phyloP scores from a whole-genome alignment of 2,797 vertebrate genomes.

The Hoplostethus mediterraneus region DNA sequence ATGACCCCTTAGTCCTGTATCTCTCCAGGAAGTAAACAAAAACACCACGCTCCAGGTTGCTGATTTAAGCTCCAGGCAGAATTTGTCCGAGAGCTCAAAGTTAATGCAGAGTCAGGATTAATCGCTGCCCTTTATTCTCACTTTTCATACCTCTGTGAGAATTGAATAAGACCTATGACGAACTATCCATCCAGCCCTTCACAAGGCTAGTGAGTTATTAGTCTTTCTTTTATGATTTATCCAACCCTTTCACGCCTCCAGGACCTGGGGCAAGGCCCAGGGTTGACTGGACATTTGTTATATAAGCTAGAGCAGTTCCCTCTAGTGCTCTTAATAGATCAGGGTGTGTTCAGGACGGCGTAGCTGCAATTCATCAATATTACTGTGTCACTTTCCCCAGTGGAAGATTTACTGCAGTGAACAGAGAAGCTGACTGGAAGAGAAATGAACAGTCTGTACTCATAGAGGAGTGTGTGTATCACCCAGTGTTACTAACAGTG shows the following conservation, averaged over 20 bases:
- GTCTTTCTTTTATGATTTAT: conserved; percentile 67
- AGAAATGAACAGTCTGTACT: conserved; percentile 70
- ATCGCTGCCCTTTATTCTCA: conserved; percentile 49
- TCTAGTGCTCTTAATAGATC: conserved; percentile 52
- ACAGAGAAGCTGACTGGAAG: conserved; percentile 65
- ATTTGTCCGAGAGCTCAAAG: conserved; percentile 38
- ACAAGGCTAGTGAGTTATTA: conserved; percentile 64
- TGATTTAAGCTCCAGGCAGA: conserved; percentile 49
- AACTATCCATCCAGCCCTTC: conserved; percentile 51
- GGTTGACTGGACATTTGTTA: conserved; percentile 70
- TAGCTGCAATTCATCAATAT: conserved; percentile 77
- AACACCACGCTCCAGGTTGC: conserved; percentile 19
- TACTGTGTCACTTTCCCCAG: conserved; percentile 63
- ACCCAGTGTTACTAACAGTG: conserved; percentile 51
- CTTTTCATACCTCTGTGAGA: conserved; percentile 51
- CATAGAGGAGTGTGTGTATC: conserved; percentile 62
- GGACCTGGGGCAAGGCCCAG: conserved; percentile 33
- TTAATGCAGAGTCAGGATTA: conserved; percentile 46
- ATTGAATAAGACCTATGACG: conserved; percentile 55
- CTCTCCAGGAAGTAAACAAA: conserved; percentile 44
- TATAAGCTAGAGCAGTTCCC: conserved; percentile 49
- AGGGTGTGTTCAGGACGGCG: conserved; percentile 52
- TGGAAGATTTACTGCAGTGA: conserved; percentile 73
- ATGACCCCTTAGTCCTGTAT: conserved; percentile 19
- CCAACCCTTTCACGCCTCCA: conserved; percentile 32